These are phyloP conservation scores for Formica selysi DNA, from an alignment of 1,140 invertebrate species.

Conservation along the genomic window DNA sequence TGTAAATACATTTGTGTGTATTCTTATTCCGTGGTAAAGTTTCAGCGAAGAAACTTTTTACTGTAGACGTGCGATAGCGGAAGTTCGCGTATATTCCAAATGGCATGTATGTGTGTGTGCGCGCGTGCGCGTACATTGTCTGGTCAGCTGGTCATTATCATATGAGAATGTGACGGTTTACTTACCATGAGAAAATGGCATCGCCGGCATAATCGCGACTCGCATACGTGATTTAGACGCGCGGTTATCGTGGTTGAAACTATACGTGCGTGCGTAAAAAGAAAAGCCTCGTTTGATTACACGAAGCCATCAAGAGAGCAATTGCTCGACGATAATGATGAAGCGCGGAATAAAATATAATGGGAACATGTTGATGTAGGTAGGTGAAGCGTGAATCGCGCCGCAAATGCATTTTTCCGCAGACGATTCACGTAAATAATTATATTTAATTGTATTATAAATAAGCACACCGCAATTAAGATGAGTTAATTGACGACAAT, in stretches of 20 bases:
- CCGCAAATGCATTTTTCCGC: not conserved
- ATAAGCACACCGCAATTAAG: constrained; percentile 2
- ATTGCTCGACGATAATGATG: constrained; percentile 38
- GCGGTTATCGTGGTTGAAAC: not conserved
- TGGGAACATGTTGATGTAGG: constrained; percentile 16
- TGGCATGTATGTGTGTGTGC: constrained; percentile 19
- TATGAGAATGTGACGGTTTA: constrained; percentile 61
- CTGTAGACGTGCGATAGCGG: constrained; percentile 59
- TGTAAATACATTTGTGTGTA: not conserved
- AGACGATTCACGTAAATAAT: not conserved
- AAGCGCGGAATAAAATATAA: constrained; percentile 39
- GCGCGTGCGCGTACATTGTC: constrained; percentile 1
- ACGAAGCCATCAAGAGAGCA: constrained; percentile 6
- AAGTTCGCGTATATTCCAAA: constrained; percentile 48
- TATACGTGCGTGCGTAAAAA: constrained; percentile 1
- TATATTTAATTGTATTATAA: constrained; percentile 20
- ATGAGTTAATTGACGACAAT: not conserved
- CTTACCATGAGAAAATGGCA: constrained; percentile 49
- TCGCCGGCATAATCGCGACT: constrained; percentile 26
- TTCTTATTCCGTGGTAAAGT: constrained; percentile 14
- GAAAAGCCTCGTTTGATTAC: constrained; percentile 21
- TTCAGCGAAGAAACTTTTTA: constrained; percentile 65
- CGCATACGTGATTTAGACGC: not conserved
- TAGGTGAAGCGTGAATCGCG: not conserved
- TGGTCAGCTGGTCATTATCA: constrained; percentile 48